Evolutionary conservation across 1,140 invertebrate species (phyloP).

Genomic region (Saxidomus purpurata): DNA sequence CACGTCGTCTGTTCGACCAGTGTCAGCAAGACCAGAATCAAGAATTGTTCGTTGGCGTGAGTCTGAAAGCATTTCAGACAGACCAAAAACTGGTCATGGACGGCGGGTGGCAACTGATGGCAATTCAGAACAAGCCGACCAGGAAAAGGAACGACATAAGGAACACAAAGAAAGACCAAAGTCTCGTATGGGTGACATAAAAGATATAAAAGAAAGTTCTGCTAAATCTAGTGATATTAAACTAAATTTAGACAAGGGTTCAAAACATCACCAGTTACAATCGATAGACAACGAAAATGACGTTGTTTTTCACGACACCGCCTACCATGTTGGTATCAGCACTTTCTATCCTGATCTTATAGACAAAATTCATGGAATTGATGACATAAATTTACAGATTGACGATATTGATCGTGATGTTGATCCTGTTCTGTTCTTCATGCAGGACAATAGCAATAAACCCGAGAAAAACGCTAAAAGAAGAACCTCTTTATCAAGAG

Average conservation of each 20-base stretch:
- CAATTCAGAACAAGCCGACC: not conserved
- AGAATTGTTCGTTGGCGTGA: not conserved
- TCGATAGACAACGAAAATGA: not conserved
- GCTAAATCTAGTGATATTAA: not conserved
- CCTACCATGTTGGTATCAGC: not conserved
- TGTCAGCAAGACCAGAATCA: not conserved
- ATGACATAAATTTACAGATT: conserved; percentile 42
- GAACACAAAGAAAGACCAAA: conserved; percentile 1
- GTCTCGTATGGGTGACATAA: not conserved
- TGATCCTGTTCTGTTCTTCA: conserved; percentile 47
- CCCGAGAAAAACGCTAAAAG: not conserved
- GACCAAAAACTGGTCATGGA: conserved; percentile 55
- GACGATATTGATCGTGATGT: conserved; percentile 49
- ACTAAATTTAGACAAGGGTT: not conserved
- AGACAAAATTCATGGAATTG: not conserved
- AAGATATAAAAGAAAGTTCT: not conserved
- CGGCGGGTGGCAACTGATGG: not conserved
- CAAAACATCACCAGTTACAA: not conserved
- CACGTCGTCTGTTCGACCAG: not conserved
- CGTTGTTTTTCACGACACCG: not conserved
- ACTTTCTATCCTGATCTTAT: not conserved
- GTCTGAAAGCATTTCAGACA: not conserved
- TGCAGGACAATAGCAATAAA: not conserved
- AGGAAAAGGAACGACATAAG: not conserved
- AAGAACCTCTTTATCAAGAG: conserved; percentile 40